These are phyloP conservation scores for Pissodes strobi DNA, from an alignment of 1,140 invertebrate genomes.

Conservation along the genomic window DNA sequence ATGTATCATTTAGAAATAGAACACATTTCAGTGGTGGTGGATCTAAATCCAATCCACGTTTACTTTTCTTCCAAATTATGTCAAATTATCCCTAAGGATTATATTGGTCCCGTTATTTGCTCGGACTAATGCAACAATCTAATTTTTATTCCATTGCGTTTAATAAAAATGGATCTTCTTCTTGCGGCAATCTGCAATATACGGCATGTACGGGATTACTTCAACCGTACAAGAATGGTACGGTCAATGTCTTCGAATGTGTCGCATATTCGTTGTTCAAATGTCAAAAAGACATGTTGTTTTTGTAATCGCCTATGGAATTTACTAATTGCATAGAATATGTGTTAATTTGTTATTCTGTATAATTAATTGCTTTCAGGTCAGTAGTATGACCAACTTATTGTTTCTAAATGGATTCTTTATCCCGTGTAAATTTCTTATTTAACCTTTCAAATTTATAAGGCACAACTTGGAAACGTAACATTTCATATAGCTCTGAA, in stretches of 20 bases:
- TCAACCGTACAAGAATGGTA: conserved; percentile 25
- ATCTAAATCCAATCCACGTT: too few species aligned
- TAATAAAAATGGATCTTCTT: conserved; percentile 33
- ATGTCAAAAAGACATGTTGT: conserved; percentile 19
- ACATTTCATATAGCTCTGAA: too few species aligned
- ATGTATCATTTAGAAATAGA: too few species aligned
- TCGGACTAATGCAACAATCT: conserved; percentile 2
- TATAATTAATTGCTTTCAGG: not conserved
- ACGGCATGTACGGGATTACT: conserved; percentile 24
- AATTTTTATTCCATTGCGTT: conserved; percentile 19
- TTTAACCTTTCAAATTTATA: too few species aligned
- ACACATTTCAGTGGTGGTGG: too few species aligned
- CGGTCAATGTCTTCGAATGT: conserved; percentile 37
- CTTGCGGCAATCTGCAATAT: conserved; percentile 33
- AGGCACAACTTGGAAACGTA: too few species aligned
- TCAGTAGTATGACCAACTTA: too few species aligned
- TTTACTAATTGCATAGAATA: conserved; percentile 28
- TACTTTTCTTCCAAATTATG: too few species aligned
- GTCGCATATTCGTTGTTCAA: conserved; percentile 28
- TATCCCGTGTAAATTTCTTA: too few species aligned
- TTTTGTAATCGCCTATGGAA: conserved; percentile 23
- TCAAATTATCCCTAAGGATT: too few species aligned
- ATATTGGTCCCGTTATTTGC: not conserved
- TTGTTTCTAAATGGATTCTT: too few species aligned
- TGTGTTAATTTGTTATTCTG: conserved; percentile 31